Base-by-base conservation (phyloP, 1,140 invertebrate species). In the Harpegnathos saltator region DNA sequence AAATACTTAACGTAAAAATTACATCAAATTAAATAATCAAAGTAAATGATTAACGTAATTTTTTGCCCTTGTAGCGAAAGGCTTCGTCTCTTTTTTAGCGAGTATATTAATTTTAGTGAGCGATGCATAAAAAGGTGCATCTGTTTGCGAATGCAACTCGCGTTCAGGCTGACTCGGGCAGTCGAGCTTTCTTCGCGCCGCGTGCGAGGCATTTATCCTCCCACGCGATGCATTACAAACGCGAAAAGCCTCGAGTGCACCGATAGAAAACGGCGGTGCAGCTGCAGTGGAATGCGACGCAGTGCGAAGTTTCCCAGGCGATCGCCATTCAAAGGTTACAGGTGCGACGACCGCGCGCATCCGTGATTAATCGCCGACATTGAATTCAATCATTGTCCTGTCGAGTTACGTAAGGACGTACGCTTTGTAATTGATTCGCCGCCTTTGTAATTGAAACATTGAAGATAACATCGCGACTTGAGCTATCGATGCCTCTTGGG, bases 251-350 rank as follows among this genome's bases (percentile, higher is more conserved):
- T 61, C 14, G 65, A 62, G 56, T 68, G 71, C 58, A 77, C 44
- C n/a, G 52, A 63, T 52, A 54, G 75, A 87, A 81, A 82, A 84
- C 54, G 58, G 17, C 52, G 65, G 48, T 56, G 52, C 56, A 29
- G n/a, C 66, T 74, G 48, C 14, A 17, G 3, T 22, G 61, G 87
- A 85, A 89, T 89, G 87, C 61, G 5, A 83, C 71, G 69, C 50
- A 83, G 80, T 58, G 80, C 58, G 33, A 56, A 48, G 65, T 89
- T 89, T 85, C 83, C 84, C 84, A 89, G 26, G 84, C 69, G 58
- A 11, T 33, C 29, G 29, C 63, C 56, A 85, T 56, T 72, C 48
- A 89, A 89, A 89, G 86, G 87, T 89, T 85, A 89, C 87, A 44
- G 4, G 38, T 59, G 78, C 73, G 66, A 82, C 58, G 72, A 72